Conservation (phyloP, 2,113 vertebrate genomes). For the Rhinopomastus cyanomelas region DNA sequence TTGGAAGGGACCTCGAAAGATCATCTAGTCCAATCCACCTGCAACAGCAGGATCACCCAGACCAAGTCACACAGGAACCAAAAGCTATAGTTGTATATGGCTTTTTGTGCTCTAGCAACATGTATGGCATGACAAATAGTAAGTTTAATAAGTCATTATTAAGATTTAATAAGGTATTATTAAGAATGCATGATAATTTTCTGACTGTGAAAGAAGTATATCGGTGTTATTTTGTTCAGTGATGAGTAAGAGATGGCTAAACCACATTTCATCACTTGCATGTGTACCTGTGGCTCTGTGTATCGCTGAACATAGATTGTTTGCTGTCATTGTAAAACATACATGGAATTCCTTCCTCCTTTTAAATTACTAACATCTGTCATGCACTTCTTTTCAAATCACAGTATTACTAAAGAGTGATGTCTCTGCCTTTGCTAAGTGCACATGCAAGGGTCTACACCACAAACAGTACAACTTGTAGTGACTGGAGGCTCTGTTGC, state of each 20-base stretch:
- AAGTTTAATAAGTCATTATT: not conserved
- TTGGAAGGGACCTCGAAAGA: no score
- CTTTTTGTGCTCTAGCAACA: not conserved
- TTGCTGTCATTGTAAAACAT: not conserved
- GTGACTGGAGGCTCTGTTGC: not conserved
- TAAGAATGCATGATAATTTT: not conserved
- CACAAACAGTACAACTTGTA: not conserved
- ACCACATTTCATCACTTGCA: rapidly evolving
- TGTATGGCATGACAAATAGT: not conserved
- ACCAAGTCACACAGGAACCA: no score
- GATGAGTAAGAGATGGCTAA: not conserved
- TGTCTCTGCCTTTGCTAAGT: not conserved
- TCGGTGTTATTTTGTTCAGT: not conserved
- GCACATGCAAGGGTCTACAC: not conserved
- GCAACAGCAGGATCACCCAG: no score
- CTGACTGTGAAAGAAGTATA: not conserved
- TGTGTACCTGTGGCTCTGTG: not conserved
- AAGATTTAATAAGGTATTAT: not conserved
- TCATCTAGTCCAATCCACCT: no score
- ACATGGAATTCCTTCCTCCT: not conserved
- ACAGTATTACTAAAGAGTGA: not conserved
- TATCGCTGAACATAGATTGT: not conserved
- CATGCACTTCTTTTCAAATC: not conserved
- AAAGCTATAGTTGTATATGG: not conserved
- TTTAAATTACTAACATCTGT: not conserved